phyloP scores from a whole-genome alignment of 2,797 vertebrate species.

The Pagetopsis macropterus region DNA sequence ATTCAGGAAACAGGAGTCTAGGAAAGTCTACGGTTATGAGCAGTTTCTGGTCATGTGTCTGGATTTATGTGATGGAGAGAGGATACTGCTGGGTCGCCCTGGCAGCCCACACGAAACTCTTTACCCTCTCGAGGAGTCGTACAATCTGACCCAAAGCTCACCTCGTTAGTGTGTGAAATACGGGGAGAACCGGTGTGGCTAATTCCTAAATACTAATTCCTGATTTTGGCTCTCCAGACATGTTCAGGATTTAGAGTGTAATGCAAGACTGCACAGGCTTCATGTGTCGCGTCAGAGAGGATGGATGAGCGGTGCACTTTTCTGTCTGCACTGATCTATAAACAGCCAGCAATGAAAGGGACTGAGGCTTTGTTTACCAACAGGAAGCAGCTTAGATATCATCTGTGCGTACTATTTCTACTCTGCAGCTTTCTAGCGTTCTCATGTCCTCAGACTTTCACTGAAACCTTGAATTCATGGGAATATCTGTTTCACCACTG shows the following conservation, averaged over 20 bases:
- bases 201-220: neutral
- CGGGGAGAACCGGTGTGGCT: neutral
- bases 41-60: neutral
- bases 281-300: neutral
- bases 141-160: neutral
- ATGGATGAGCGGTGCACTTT: slow-evolving; percentile 19
- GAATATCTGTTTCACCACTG: slow-evolving; percentile 18
- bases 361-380: slow-evolving; percentile 57
- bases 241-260: neutral
- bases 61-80: neutral
- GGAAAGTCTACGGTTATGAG: neutral
- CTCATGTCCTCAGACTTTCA: slow-evolving; percentile 5
- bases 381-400: slow-evolving; percentile 38
- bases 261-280: neutral
- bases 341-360: slow-evolving; percentile 44
- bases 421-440: neutral
- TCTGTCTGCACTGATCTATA: slow-evolving; percentile 45
- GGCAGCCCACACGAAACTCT: neutral
- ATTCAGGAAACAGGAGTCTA: neutral
- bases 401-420: neutral
- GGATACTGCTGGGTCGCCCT: slow-evolving; percentile 27
- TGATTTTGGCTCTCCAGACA: neutral
- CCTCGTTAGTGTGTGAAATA: neutral
- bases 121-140: neutral
- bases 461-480: slow-evolving; percentile 1